Evolutionary conservation across 2,888 invertebrate species (phyloP).

Genomic region (Leuctra nigra): DNA sequence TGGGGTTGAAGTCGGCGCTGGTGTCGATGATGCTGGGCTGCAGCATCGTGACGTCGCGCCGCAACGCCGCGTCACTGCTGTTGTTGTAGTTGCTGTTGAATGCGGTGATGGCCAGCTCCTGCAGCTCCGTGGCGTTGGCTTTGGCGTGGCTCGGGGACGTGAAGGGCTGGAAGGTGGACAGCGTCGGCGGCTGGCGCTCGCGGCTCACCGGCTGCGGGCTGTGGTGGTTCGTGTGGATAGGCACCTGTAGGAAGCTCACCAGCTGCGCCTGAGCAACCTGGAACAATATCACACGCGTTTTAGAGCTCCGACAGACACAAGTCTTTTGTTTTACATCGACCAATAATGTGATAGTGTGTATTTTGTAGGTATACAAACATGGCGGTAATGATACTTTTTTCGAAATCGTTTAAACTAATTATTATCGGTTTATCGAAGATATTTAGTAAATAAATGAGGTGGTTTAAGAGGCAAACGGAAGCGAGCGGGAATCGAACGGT

Average conservation of each 20-base stretch:
- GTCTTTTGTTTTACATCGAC: too few relatives aligned
- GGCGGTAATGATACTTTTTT: too few relatives aligned
- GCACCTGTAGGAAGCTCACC: constrained; percentile 66
- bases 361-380: too few relatives aligned
- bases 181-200: constrained; percentile 24
- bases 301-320: too few relatives aligned
- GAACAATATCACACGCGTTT: background rate
- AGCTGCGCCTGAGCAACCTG: constrained; percentile 71
- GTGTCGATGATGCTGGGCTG: constrained; percentile 42
- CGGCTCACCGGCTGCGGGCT: constrained; percentile 29
- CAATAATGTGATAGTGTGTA: too few relatives aligned
- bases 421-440: too few relatives aligned
- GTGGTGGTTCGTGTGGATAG: constrained; percentile 34
- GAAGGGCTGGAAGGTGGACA: constrained; percentile 29
- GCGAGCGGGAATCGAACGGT: too few relatives aligned
- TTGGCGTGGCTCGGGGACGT: background rate
- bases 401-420: too few relatives aligned
- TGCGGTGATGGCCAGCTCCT: constrained; percentile 39
- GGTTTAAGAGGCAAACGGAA: too few relatives aligned
- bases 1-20: constrained; percentile 45
- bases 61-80: constrained; percentile 31
- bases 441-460: too few relatives aligned
- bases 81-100: constrained; percentile 39
- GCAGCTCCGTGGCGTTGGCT: constrained; percentile 30
- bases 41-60: constrained; percentile 15